Conservation (phyloP, 2,888 invertebrate species). For the Caenorhabditis drosophilae region DNA sequence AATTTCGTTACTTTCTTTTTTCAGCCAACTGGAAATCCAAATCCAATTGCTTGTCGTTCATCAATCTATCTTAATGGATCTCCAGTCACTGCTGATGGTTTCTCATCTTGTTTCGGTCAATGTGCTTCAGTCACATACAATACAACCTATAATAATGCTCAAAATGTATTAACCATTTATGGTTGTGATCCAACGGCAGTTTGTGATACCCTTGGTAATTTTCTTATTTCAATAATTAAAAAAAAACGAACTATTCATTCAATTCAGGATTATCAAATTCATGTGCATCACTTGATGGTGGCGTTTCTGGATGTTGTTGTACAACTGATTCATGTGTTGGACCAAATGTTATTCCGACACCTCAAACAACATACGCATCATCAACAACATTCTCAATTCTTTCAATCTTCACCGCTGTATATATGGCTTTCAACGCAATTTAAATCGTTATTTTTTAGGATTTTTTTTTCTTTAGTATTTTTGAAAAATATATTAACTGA, state of each 20-base stretch:
- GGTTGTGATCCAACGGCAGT: constrained; percentile 49
- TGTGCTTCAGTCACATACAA: constrained; percentile 35
- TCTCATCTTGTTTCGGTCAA: constrained; percentile 37
- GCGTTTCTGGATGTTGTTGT: constrained; percentile 47
- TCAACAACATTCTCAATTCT: constrained; percentile 22
- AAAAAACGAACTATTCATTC: not conserved
- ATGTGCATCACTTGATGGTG: constrained; percentile 37
- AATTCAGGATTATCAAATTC: constrained; percentile 23
- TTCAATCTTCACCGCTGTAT: constrained; percentile 38
- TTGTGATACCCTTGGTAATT: constrained; percentile 32
- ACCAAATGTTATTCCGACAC: constrained; percentile 30
- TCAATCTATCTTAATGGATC: constrained; percentile 31
- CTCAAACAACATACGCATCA: constrained; percentile 17
- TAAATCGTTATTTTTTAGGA: no score
- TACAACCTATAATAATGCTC: constrained; percentile 20
- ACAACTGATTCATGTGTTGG: constrained; percentile 46
- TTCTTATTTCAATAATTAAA: not conserved
- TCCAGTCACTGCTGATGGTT: constrained; percentile 14
- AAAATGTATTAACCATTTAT: constrained; percentile 32
- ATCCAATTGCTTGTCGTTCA: constrained; percentile 31
- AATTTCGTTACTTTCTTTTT: not conserved
- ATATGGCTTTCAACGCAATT: constrained; percentile 35
- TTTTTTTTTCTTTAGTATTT: no score
- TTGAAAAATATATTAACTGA: no score
- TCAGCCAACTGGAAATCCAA: constrained; percentile 17